Percentiles rank a stretch among this genome's conserved stretches.
Conservation (phyloP, 2,113 vertebrate species). For the Microtus oregoni region DNA sequence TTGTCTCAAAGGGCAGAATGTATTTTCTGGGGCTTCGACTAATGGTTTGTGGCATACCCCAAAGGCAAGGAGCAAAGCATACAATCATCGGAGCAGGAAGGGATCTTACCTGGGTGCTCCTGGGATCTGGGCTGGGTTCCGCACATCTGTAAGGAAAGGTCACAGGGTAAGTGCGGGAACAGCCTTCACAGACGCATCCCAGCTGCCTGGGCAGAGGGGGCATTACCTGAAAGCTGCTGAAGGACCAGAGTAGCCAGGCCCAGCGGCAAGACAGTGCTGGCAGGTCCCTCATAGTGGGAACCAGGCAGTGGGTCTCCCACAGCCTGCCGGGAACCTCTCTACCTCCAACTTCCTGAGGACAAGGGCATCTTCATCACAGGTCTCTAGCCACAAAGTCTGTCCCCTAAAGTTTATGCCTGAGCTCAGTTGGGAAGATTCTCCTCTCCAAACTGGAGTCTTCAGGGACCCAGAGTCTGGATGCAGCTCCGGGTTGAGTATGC, state of each 20-base stretch:
- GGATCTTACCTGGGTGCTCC: slow-evolving; percentile 93
- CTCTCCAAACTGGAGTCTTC: slow-evolving; percentile 30
- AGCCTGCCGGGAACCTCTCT: background rate
- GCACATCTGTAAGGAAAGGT: slow-evolving; percentile 88
- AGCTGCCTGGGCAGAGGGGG: rapidly evolving
- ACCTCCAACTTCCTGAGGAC: background rate
- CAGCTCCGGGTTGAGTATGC: background rate
- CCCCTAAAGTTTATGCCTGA: background rate
- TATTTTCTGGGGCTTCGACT: background rate
- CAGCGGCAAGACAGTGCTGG: slow-evolving; percentile 25
- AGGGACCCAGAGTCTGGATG: background rate
- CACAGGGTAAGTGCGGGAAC: background rate
- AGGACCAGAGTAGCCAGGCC: slow-evolving; percentile 87
- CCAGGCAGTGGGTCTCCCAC: background rate
- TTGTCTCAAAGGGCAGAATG: rapidly evolving
- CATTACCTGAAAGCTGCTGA: slow-evolving; percentile 88
- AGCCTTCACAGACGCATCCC: rapidly evolving
- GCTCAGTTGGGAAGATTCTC: too few species aligned
- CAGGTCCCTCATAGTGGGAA: slow-evolving; percentile 80
- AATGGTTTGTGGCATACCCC: rapidly evolving
- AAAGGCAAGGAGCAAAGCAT: rapidly evolving
- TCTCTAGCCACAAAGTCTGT: background rate
- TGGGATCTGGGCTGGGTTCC: slow-evolving; percentile 83
- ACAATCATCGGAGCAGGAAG: background rate
- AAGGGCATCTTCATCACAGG: slow-evolving; percentile 62